Base-by-base conservation (phyloP, 2,113 vertebrate species). In the Clupea harengus region DNA sequence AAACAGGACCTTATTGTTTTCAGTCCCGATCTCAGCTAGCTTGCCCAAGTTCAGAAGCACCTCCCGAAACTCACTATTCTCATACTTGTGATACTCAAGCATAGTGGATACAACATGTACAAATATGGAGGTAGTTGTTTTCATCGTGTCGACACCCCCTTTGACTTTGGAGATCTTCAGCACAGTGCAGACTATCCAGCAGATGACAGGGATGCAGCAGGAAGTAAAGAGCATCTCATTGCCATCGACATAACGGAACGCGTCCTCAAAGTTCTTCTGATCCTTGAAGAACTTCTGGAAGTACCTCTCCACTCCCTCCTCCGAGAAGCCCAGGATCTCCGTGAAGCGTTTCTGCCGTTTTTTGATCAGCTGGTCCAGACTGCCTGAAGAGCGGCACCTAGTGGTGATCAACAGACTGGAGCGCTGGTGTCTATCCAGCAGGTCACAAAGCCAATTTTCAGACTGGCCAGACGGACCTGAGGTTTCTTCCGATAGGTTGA, bases 351-450 rank as follows among this genome's bases (percentile, higher is more conserved):
- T 39, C 39, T 39, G 39, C 39, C 60, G 67, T 10, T 32, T 0
- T 81, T 52, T 81, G 47, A 81, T 4, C n/a, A 81, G 25, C 5
- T 20, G 1, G 0, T 52, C 39, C 5, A 85, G 28, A 25, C 17
- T 92, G 81, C 83, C 90, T 82, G 93, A 86, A 0, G 91, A 91
- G 0, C 87, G 89, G 0, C 90, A 92, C 15, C 93, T 83, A 0
- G 91, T 93, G 20, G 93, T 94, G 83, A 95, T 32, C 0, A 94
- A 89, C 81, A 94, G 83, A 39, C 39, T 39, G 0, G 87, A 93
- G 67, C 92, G 87, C 81, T 88, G 13, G 0, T 2, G 87, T 81
- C 89, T 88, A 2, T 83, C 85, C 28, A 95, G 88, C 10, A 94
- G 89, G 52, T 92, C 92, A 81, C 89, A 91, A 28, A 92, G 85